These are phyloP conservation scores for Porites lobata DNA, from an alignment of 92 coral and sea anemone species.

Conservation along the genomic window DNA sequence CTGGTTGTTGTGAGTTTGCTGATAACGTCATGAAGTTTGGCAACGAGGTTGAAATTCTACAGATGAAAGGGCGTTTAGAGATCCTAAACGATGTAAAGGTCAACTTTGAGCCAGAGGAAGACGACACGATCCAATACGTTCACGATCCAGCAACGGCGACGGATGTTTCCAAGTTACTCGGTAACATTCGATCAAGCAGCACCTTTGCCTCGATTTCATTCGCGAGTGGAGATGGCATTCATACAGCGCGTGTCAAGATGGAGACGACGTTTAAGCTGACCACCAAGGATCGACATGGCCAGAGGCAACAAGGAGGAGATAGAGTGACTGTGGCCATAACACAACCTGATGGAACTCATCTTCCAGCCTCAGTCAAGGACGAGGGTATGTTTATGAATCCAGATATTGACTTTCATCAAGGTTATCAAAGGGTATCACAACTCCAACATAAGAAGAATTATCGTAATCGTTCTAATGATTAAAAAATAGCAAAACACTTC, in stretches of 20 bases:
- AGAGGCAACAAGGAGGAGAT: constrained; percentile 95
- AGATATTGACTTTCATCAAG: not conserved
- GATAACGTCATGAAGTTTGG: constrained; percentile 95
- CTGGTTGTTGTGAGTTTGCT: constrained; percentile 98
- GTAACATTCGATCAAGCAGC: constrained; percentile 91
- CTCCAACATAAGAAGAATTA: too few species aligned
- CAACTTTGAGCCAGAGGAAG: constrained; percentile 95
- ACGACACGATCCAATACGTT: constrained; percentile 92
- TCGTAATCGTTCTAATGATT: too few species aligned
- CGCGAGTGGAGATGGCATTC: constrained; percentile 97
- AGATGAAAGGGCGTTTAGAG: constrained; percentile 92
- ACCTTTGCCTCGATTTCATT: constrained; percentile 98
- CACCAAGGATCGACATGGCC: constrained; percentile 98
- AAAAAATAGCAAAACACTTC: too few species aligned
- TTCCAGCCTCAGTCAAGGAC: constrained; percentile 83
- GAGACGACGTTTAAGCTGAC: constrained; percentile 93
- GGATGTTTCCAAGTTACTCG: constrained; percentile 84
- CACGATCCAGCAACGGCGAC: constrained; percentile 74
- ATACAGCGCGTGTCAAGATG: constrained; percentile 94
- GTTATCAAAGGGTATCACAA: not conserved
- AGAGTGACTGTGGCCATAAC: constrained; percentile 83
- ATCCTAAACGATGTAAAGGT: constrained; percentile 83
- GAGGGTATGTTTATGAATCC: constrained; percentile 68
- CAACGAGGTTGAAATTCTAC: constrained; percentile 93
- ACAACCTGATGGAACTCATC: constrained; percentile 87